Percentiles rank a stretch among this genome's conserved stretches.
phyloP scores from a whole-genome alignment of 2,888 invertebrate species.

The Sinelater perroti region DNA sequence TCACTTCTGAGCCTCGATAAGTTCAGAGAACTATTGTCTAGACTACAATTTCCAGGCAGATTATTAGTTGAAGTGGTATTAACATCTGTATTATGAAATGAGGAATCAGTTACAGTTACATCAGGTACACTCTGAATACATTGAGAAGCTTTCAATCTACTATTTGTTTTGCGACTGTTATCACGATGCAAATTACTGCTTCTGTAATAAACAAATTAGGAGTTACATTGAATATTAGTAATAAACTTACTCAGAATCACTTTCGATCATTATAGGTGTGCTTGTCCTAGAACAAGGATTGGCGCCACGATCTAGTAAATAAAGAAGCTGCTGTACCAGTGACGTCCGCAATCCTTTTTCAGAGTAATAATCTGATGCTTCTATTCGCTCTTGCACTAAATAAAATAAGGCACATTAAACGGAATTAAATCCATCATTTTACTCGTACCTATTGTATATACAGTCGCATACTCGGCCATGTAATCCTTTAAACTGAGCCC shows the following conservation, averaged over 20 bases:
- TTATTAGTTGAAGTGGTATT: constrained; percentile 43
- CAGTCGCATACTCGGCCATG: constrained; percentile 54
- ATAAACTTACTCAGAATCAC: constrained; percentile 7
- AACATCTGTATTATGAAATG: constrained; percentile 23
- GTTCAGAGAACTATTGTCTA: constrained; percentile 2
- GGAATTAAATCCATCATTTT: too few relatives aligned
- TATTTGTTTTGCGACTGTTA: background rate
- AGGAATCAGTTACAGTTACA: constrained; percentile 23
- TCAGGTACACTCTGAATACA: constrained; percentile 9
- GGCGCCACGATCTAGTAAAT: constrained; percentile 48
- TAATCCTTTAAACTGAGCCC: constrained; percentile 56
- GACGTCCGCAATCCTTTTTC: constrained; percentile 44
- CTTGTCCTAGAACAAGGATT: constrained; percentile 8
- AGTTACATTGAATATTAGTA: background rate
- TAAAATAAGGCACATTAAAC: too few relatives aligned
- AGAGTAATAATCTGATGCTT: constrained; percentile 53
- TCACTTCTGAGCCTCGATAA: background rate
- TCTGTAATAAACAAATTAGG: constrained; percentile 1
- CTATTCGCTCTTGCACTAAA: constrained; percentile 56
- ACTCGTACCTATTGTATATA: constrained; percentile 56
- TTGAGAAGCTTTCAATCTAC: background rate
- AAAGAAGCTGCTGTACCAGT: constrained; percentile 51
- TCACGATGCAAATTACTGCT: background rate
- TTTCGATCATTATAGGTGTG: constrained; percentile 22
- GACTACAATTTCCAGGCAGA: constrained; percentile 42